Conservation (phyloP, 2,113 vertebrate genomes). For the Corvus hawaiiensis region DNA sequence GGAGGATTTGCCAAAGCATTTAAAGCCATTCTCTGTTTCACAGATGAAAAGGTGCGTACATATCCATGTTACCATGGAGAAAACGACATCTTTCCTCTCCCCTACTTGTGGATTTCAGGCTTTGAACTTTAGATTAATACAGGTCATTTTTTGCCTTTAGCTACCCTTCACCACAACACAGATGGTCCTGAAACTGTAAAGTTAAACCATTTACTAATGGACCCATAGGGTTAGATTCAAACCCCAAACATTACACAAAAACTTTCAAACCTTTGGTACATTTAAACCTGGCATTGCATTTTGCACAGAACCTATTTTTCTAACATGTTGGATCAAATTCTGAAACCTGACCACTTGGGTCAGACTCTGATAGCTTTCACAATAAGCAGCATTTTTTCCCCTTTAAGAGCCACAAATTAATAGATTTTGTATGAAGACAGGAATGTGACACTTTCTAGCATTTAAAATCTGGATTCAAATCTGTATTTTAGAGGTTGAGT, state of each 20-base stretch:
- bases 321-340: neutral
- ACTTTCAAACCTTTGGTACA: neutral
- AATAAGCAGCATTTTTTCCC: neutral
- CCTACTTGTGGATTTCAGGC: neutral
- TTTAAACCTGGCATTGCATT: neutral
- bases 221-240: constrained; percentile 22
- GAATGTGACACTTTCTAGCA: neutral
- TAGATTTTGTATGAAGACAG: neutral
- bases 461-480: neutral
- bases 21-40: constrained; percentile 6
- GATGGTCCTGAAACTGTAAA: neutral
- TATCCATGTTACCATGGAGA: constrained; percentile 34
- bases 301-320: neutral
- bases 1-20: constrained; percentile 39
- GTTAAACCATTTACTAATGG: constrained; percentile 8
- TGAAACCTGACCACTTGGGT: neutral
- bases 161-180: constrained; percentile 23
- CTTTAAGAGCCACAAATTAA: neutral
- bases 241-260: constrained; percentile 12
- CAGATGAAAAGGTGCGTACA: constrained; percentile 17
- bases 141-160: constrained; percentile 26
- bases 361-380: neutral
- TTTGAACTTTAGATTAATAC: constrained; percentile 48
- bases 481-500: neutral
- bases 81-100: neutral